A percentile compares a stretch with the other conserved stretches of the same genome.
These are phyloP conservation scores for Drosophila nr. medialis DNA, from an alignment of 2,888 invertebrate genomes.

Conservation along the genomic window DNA sequence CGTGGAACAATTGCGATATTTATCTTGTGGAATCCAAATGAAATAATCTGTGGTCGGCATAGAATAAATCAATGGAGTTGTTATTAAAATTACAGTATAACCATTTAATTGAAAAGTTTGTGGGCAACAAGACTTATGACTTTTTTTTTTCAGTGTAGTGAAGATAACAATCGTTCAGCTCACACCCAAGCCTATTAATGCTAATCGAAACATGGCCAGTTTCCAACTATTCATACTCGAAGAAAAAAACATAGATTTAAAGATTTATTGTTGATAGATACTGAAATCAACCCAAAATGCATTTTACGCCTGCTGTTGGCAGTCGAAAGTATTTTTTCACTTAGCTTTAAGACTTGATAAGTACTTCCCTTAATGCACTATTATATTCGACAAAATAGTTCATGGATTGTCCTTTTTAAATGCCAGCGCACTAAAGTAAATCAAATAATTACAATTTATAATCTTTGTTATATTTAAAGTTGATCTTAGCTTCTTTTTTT, in stretches of 20 bases:
- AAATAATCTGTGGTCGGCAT: constrained; percentile 55
- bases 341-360: not conserved
- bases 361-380: not conserved
- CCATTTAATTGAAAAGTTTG: not conserved
- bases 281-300: not conserved
- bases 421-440: not conserved
- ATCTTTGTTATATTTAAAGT: too few relatives aligned
- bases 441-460: not conserved
- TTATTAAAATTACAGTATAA: constrained; percentile 34
- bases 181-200: not conserved
- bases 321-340: not conserved
- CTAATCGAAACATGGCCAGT: not conserved
- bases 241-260: too few relatives aligned
- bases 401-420: not conserved
- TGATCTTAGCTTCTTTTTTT: not conserved
- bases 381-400: too few relatives aligned
- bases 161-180: not conserved
- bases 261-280: not conserved
- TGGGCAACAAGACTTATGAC: not conserved
- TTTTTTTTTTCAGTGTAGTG: too few relatives aligned
- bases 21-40: constrained; percentile 41
- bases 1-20: constrained; percentile 42
- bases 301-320: not conserved
- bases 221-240: not conserved
- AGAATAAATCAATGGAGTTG: constrained; percentile 51